Evolutionary conservation across 2,888 invertebrate species (phyloP), one percentile per base, ranked within the genome.

Genomic region (Uloborus plumipes): DNA sequence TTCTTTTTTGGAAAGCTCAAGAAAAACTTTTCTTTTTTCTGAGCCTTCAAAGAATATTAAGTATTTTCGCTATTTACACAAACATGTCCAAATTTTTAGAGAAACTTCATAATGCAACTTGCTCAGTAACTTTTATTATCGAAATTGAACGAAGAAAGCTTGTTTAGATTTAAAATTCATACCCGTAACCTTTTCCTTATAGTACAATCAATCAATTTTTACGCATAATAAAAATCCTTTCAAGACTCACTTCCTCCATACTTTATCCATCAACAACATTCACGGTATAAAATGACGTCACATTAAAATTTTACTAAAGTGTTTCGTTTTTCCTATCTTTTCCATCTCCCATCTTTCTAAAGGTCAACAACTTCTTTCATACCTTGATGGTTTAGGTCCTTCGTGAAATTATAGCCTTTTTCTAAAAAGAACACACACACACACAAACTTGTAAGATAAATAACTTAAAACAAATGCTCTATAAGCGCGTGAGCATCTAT

Each of bases 301-400:
- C 39, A 39, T 39, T 39, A 7, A 9, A 39, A 39, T 39, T 39
- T 39, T 39, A 39, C 39, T 7, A 39, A 39, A 39, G 39, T 11
- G 39, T 39, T 39, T 39, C 39, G 39, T 9, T 39, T 39, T 11
- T 39, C 11, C 39, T 39, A 39, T 39, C 39, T 39, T 26, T 26
- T 31, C 2, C 31, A 31, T 4, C 31, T 31, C 7, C 31, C 39
- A 39, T 39, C 39, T 39, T 39, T 39, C 16, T 9, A 55, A 49
- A 69, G 73, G 61, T 74, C 73, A 80, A 62, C 47, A 20, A 80
- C 53, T 80, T 74, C 73, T 62, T 64, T 61, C 22, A 62, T 49
- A 20, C 69, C 62, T 67, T 69, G 55, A 80, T 74, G 80, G 80
- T 80, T 73, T 80, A 74, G 73, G 73, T 58, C 80, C 49, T 61